Percentiles rank a stretch among this genome's conserved stretches.
Conservation (phyloP, 2,113 vertebrate species). For the Apteryx owenii region DNA sequence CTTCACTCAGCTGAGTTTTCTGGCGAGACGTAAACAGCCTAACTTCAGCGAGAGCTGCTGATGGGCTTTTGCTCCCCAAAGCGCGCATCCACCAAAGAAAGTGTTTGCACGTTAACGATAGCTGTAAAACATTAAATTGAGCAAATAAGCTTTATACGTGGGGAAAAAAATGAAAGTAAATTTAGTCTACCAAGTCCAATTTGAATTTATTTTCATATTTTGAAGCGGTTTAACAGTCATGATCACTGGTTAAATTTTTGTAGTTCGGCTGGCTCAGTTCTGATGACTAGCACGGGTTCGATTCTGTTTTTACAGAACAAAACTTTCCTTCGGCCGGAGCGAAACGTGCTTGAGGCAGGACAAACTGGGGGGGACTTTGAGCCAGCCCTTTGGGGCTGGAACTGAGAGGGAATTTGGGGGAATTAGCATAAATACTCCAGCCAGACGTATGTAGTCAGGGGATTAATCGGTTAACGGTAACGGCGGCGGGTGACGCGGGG, state of each 20-base stretch:
- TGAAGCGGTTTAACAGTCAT: not conserved
- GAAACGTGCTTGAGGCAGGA: not conserved
- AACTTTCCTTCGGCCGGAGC: not conserved
- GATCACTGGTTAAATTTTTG: not conserved
- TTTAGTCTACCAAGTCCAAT: not conserved
- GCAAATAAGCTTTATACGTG: constrained; percentile 1
- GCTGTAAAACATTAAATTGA: constrained; percentile 51
- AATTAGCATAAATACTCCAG: too few species aligned
- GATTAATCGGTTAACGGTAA: not conserved
- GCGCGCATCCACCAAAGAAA: constrained; percentile 17
- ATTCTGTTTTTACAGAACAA: not conserved
- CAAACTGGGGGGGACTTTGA: not conserved
- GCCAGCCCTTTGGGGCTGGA: not conserved
- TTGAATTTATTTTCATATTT: constrained; percentile 46
- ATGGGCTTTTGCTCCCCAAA: not conserved
- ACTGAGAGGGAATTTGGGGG: not conserved
- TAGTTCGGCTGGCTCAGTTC: not conserved
- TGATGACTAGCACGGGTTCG: not conserved
- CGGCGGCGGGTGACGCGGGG: not conserved
- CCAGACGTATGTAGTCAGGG: too few species aligned
- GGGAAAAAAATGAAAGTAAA: not conserved
- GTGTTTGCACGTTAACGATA: constrained; percentile 45
- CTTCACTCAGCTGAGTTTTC: constrained; percentile 46
- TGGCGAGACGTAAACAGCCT: constrained; percentile 31
- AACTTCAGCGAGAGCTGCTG: constrained; percentile 25